These are phyloP conservation scores for Poecilia gillii DNA, from an alignment of 2,797 vertebrate species.

Conservation along the genomic window DNA sequence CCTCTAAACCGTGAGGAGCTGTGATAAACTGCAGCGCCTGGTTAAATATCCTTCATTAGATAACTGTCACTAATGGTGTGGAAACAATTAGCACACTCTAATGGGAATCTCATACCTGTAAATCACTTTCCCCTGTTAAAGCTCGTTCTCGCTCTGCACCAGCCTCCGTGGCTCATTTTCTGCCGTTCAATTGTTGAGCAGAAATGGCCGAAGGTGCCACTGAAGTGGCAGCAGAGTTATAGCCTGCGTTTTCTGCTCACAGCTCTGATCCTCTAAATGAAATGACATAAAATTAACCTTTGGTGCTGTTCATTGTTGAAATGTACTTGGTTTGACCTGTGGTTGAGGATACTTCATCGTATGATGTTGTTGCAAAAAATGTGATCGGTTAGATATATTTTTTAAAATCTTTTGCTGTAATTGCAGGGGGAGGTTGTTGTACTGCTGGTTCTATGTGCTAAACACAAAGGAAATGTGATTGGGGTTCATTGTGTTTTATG, in stretches of 20 bases:
- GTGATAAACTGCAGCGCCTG: conserved; percentile 81
- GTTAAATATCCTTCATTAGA: conserved; percentile 86
- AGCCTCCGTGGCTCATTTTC: conserved; percentile 76
- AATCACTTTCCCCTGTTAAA: conserved; percentile 84
- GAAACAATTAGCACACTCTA: conserved; percentile 88
- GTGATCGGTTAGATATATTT: conserved; percentile 33
- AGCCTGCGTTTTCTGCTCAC: conserved; percentile 59
- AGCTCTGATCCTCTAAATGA: conserved; percentile 45
- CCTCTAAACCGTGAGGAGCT: conserved; percentile 50
- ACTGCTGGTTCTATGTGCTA: conserved; percentile 21
- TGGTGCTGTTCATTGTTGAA: conserved; percentile 44
- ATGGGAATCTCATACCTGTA: conserved; percentile 87
- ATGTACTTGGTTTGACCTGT: conserved; percentile 56
- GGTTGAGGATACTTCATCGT: conserved; percentile 30
- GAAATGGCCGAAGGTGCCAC: conserved; percentile 68
- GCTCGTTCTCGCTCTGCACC: conserved; percentile 76
- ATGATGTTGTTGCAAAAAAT: conserved; percentile 38
- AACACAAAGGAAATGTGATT: conserved; percentile 15
- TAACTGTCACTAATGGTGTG: conserved; percentile 87
- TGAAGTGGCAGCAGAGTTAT: conserved; percentile 71
- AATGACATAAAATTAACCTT: conserved; percentile 64
- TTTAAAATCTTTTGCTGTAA: conserved; percentile 8
- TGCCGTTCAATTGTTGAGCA: conserved; percentile 66
- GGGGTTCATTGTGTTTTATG: conserved; percentile 24
- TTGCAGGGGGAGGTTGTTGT: conserved; percentile 33